These are phyloP conservation scores for Sinodicranocentrus sp. DNA, from an alignment of 2,888 invertebrate genomes.

Conservation along the genomic window DNA sequence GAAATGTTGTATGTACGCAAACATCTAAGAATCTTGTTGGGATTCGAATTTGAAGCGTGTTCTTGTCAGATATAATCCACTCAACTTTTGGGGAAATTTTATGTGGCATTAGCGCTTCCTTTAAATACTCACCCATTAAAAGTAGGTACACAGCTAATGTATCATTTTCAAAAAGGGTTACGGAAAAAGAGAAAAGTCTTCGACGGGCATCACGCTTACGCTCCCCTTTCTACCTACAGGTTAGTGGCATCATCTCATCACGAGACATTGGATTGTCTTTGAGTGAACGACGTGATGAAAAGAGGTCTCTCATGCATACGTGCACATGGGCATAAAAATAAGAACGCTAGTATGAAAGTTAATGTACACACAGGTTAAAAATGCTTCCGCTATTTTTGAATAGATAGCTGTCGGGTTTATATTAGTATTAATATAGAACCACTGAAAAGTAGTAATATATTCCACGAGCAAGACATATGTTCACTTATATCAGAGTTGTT, in stretches of 20 bases:
- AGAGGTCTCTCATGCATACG: conserved; percentile 53
- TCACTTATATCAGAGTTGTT: no score
- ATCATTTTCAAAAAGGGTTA: not conserved
- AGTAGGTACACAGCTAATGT: not conserved
- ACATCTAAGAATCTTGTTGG: conserved; percentile 2
- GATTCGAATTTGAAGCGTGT: conserved; percentile 3
- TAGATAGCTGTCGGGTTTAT: no score
- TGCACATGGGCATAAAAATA: conserved; percentile 58
- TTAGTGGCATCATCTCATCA: conserved; percentile 51
- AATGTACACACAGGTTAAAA: conserved; percentile 33
- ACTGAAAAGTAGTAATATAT: no score
- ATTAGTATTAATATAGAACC: no score
- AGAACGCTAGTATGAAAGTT: conserved; percentile 13
- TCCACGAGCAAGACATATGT: no score
- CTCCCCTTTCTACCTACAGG: conserved; percentile 44
- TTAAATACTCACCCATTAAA: no score
- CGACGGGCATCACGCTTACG: not conserved
- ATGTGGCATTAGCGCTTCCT: no score
- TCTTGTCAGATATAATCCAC: conserved; percentile 3
- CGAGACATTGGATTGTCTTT: conserved; percentile 45
- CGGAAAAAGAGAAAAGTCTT: not conserved
- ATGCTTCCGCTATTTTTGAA: conserved; percentile 37
- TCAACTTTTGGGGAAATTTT: no score
- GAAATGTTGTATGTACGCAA: conserved; percentile 4
- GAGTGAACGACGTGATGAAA: conserved; percentile 58